phyloP scores from a whole-genome alignment of 2,888 invertebrate genomes.

The Troglohyphantes excavatus region DNA sequence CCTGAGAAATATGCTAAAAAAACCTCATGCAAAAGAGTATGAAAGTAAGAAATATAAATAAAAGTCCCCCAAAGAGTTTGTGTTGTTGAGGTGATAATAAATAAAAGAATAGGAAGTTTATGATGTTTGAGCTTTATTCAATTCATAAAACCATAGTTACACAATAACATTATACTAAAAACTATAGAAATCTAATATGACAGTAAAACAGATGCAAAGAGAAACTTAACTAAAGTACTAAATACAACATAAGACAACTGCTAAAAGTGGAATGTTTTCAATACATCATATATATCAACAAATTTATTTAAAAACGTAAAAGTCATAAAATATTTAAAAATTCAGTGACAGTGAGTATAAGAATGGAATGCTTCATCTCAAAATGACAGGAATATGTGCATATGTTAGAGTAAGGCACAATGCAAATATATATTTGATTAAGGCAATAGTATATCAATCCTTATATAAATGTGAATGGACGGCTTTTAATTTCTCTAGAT shows the following conservation, averaged over 20 bases:
- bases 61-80: background rate
- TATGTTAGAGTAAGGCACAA: too few species aligned
- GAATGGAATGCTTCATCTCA: too few species aligned
- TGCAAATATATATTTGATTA: too few species aligned
- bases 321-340: background rate
- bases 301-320: background rate
- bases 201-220: background rate
- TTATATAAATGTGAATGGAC: too few species aligned
- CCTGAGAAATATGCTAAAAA: background rate
- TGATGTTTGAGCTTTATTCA: slow-evolving; percentile 3
- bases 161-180: background rate
- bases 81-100: background rate
- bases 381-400: too few species aligned
- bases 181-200: background rate
- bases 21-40: slow-evolving; percentile 31
- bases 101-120: background rate
- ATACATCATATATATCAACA: background rate
- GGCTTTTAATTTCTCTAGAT: too few species aligned
- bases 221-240: background rate
- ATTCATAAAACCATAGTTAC: background rate
- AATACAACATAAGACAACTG: background rate
- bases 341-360: too few species aligned
- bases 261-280: background rate
- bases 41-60: background rate
- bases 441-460: too few species aligned